These are phyloP conservation scores for Mongoloraphidia duomilia DNA, from an alignment of 2,888 invertebrate genomes.

Conservation along the genomic window DNA sequence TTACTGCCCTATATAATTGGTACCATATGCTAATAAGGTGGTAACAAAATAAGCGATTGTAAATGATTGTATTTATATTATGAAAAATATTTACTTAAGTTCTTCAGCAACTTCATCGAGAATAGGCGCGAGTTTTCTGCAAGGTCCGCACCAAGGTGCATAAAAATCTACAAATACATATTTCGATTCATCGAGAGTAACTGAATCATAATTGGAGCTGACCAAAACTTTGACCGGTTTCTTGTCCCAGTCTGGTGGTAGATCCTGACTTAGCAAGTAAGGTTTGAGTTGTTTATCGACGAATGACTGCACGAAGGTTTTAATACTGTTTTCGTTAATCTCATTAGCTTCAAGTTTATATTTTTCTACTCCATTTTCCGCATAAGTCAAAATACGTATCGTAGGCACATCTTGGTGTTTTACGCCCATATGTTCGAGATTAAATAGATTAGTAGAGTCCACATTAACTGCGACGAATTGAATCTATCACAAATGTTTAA, in stretches of 20 bases:
- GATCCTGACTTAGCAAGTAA: slow-evolving; percentile 83
- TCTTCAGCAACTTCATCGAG: slow-evolving; percentile 93
- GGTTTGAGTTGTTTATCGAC: slow-evolving; percentile 87
- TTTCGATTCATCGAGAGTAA: slow-evolving; percentile 76
- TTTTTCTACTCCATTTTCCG: slow-evolving; percentile 88
- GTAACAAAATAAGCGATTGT: no score
- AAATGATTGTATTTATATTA: no score
- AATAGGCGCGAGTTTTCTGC: slow-evolving; percentile 93
- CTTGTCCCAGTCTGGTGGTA: slow-evolving; percentile 96
- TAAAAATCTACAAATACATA: slow-evolving; percentile 97
- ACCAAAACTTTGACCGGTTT: slow-evolving; percentile 86
- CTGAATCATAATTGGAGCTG: slow-evolving; percentile 87
- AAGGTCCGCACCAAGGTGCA: slow-evolving; percentile 98
- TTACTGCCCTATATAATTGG: no score
- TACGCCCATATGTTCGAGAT: slow-evolving; percentile 98
- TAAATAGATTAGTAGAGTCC: slow-evolving; percentile 87
- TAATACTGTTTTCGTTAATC: slow-evolving; percentile 49
- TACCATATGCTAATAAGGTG: no score
- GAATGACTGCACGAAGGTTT: slow-evolving; percentile 76
- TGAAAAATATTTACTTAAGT: slow-evolving; percentile 41
- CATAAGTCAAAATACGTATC: slow-evolving; percentile 83
- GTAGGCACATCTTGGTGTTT: slow-evolving; percentile 84
- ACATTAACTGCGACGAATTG: slow-evolving; percentile 92
- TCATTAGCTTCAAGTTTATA: slow-evolving; percentile 80
- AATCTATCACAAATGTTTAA: slow-evolving; percentile 34